Conservation (phyloP, 1,140 invertebrate species). For the Cherax quadricarinatus region DNA sequence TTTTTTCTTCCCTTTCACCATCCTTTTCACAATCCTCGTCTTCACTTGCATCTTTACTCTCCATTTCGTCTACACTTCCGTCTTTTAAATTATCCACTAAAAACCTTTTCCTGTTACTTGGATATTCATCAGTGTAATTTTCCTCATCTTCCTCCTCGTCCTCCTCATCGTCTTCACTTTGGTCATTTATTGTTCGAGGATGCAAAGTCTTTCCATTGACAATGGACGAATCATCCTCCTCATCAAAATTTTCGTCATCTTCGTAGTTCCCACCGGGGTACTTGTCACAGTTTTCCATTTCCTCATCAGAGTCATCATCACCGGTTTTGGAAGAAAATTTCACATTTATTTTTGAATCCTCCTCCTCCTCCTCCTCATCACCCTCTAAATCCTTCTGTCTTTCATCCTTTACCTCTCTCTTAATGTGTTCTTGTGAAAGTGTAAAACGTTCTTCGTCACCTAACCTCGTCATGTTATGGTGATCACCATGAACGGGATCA, state of each 20-base stretch:
- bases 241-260: not conserved
- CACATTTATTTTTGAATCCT: not conserved
- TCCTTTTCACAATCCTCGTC: constrained; percentile 3
- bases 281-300: constrained; percentile 51
- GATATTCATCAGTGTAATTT: constrained; percentile 4
- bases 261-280: constrained; percentile 22
- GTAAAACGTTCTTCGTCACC: not conserved
- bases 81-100: not conserved
- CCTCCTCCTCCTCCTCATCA: not conserved
- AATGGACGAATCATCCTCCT: constrained; percentile 2
- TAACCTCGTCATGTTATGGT: not conserved
- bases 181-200: constrained; percentile 12
- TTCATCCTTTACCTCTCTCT: not conserved
- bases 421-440: not conserved
- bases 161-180: constrained; percentile 38
- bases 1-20: constrained; percentile 71
- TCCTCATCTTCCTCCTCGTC: constrained; percentile 7
- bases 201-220: constrained; percentile 15
- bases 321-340: not conserved
- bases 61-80: constrained; percentile 14
- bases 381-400: not conserved
- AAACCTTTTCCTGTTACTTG: not conserved
- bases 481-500: constrained; percentile 5
- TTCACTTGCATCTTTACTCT: constrained; percentile 12
- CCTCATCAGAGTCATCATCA: not conserved